These are phyloP conservation scores for Lutjanus erythropterus DNA, from an alignment of 2,113 vertebrate species.

Conservation along the genomic window DNA sequence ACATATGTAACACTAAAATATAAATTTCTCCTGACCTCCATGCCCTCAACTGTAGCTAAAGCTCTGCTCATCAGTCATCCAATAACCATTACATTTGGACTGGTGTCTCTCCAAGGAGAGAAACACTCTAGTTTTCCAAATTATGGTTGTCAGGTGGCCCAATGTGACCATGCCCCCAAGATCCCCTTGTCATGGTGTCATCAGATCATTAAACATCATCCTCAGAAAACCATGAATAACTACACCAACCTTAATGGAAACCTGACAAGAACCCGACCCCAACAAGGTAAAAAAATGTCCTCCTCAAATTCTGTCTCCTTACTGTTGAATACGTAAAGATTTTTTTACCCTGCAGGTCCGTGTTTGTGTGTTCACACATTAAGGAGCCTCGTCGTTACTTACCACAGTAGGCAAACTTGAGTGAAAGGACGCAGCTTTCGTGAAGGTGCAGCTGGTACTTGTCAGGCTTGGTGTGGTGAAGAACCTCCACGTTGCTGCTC, in stretches of 20 bases:
- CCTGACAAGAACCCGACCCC: no score
- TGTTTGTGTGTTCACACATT: background rate
- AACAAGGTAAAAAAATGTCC: no score
- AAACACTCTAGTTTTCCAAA: no score
- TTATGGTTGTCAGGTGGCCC: background rate
- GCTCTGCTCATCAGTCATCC: background rate
- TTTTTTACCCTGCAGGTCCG: background rate
- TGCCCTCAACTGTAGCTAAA: background rate
- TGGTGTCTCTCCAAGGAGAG: no score
- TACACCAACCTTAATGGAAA: background rate
- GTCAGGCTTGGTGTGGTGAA: constrained; percentile 97
- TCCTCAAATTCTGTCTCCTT: no score
- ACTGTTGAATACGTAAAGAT: no score
- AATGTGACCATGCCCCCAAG: background rate
- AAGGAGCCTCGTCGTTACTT: constrained; percentile 60
- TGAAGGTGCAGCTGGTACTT: constrained; percentile 99
- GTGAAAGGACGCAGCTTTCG: constrained; percentile 97
- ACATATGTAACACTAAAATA: background rate
- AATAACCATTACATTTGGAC: background rate
- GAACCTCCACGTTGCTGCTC: constrained; percentile 98
- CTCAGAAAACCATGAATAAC: background rate
- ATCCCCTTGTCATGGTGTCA: background rate
- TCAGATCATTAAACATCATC: no score
- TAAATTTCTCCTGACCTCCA: background rate
- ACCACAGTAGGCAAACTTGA: constrained; percentile 98